These are phyloP conservation scores for Thalpophila matura DNA, from an alignment of 2,888 invertebrate genomes.

Conservation along the genomic window DNA sequence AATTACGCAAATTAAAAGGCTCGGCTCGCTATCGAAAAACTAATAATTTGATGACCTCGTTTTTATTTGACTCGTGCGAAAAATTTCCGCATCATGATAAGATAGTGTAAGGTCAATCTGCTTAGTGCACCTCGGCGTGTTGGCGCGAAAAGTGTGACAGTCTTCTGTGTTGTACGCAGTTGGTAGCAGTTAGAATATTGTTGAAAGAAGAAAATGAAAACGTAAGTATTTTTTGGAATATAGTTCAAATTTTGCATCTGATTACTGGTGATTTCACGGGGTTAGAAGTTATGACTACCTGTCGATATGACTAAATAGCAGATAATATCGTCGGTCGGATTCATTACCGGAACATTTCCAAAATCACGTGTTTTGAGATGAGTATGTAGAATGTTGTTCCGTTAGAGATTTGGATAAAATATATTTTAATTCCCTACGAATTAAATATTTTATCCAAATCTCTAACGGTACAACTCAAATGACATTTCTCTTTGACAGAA, in stretches of 20 bases:
- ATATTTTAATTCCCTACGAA: no score
- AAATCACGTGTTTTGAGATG: no score
- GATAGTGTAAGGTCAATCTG: slow-evolving; percentile 53
- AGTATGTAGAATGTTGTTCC: no score
- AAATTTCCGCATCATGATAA: slow-evolving; percentile 62
- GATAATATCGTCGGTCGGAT: no score
- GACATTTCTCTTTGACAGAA: no score
- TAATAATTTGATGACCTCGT: slow-evolving; percentile 49
- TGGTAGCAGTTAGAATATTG: background rate
- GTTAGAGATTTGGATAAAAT: no score
- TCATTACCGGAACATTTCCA: no score
- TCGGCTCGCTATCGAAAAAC: slow-evolving; percentile 16
- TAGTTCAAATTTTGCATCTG: background rate
- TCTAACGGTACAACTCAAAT: no score
- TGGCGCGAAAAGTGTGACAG: slow-evolving; percentile 8
- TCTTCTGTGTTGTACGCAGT: background rate
- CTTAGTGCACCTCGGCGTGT: slow-evolving; percentile 32
- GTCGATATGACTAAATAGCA: no score
- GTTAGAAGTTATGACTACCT: no score
- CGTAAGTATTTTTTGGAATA: background rate
- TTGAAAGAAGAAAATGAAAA: background rate
- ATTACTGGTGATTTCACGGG: no score
- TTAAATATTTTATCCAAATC: no score
- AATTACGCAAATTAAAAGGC: slow-evolving; percentile 15
- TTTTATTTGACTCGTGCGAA: slow-evolving; percentile 51